Evolutionary conservation across 2,888 invertebrate species (phyloP), one percentile per base, ranked within the genome.

Genomic region (Nemapogon koenigi): DNA sequence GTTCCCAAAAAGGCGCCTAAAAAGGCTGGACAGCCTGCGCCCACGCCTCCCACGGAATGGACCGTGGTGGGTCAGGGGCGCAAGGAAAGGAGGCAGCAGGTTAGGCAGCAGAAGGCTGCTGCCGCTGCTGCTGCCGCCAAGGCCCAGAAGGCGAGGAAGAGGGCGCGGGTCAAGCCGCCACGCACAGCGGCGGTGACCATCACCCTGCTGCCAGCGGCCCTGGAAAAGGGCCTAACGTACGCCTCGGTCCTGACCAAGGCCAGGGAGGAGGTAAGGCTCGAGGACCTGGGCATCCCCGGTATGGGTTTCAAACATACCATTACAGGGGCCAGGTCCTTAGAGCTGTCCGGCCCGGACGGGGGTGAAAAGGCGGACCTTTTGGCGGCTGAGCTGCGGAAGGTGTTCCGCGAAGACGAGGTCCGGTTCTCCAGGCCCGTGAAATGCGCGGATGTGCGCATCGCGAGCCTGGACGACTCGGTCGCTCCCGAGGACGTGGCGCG

Each of bases 101-200:
- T n/a, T n/a, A n/a, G n/a, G n/a, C n/a, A n/a, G n/a, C n/a, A n/a
- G n/a, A n/a, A n/a, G n/a, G n/a, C n/a, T n/a, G n/a, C n/a, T n/a
- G n/a, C n/a, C n/a, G n/a, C n/a, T n/a, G n/a, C n/a, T n/a, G n/a
- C n/a, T n/a, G n/a, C n/a, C n/a, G n/a, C n/a, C n/a, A n/a, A n/a
- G n/a, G n/a, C n/a, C n/a, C n/a, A n/a, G n/a, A n/a, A n/a, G n/a
- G n/a, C n/a, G n/a, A n/a, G n/a, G n/a, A n/a, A n/a, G n/a, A n/a
- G n/a, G n/a, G n/a, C n/a, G n/a, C n/a, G n/a, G n/a, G n/a, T 28
- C 4, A 10, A 13, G 4, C 6, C 19, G 3, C 46, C 47, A 2
- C 25, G 27, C 0, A 36, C 46, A 0, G 15, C 45, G 1, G 47
- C 46, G 4, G 41, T 48, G 3, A 31, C 43, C 3, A 30, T 49